A percentile compares a stretch with the other conserved stretches of the same genome.
These are phyloP conservation scores for Ascidia mentula DNA, from an alignment of 23 tunicate species.

Conservation along the genomic window DNA sequence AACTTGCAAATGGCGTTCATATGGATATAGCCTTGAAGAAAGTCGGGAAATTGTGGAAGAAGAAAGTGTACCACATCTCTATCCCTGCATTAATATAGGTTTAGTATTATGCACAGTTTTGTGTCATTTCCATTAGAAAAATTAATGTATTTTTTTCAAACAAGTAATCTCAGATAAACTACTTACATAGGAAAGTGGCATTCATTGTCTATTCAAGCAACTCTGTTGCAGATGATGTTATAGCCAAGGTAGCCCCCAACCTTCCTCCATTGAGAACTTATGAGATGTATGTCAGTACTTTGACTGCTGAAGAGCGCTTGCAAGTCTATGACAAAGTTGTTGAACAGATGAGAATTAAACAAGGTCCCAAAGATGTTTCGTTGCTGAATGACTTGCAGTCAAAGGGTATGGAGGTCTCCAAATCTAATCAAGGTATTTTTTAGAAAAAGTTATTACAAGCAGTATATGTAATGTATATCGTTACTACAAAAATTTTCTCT, in stretches of 20 bases:
- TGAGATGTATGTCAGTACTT: constrained; percentile 31
- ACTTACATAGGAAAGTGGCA: too few relatives aligned
- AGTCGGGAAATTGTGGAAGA: constrained; percentile 42
- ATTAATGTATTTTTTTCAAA: too few relatives aligned
- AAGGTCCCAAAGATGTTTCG: neutral
- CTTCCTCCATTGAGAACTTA: constrained; percentile 26
- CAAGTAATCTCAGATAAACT: too few relatives aligned
- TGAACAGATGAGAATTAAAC: neutral
- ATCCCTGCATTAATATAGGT: constrained; percentile 9
- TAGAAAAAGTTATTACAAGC: too few relatives aligned
- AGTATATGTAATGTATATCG: too few relatives aligned
- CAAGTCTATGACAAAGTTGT: constrained; percentile 21
- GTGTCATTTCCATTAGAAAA: too few relatives aligned
- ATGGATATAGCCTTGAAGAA: constrained; percentile 41
- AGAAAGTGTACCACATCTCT: constrained; percentile 14
- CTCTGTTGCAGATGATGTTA: constrained; percentile 39
- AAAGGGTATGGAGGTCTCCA: neutral
- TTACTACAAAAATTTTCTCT: too few relatives aligned
- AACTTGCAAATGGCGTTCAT: constrained; percentile 47
- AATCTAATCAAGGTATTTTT: too few relatives aligned
- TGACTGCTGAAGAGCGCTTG: constrained; percentile 32
- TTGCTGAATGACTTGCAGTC: neutral
- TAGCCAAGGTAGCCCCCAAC: constrained; percentile 40
- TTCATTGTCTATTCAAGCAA: too few relatives aligned
- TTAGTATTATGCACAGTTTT: neutral